Percentiles rank a stretch among this genome's conserved stretches.
Evolutionary conservation across 2,113 vertebrate genomes (phyloP).

Genomic region (Rhinoptilus africanus): DNA sequence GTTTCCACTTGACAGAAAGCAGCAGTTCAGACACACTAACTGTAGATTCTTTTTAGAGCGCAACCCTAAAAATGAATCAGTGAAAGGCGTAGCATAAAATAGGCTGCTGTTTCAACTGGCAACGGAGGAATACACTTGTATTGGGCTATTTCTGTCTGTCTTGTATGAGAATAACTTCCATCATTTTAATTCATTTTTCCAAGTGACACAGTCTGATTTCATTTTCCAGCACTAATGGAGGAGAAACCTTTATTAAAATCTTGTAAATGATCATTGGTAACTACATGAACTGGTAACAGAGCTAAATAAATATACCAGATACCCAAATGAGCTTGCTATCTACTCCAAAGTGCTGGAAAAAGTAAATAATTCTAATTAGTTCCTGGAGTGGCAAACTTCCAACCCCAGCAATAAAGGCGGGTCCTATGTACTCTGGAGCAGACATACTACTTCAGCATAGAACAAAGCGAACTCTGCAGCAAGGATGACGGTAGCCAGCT

Average conservation of each 20-base stretch:
- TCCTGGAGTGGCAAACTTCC: neutral
- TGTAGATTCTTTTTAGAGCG: slow-evolving; percentile 23
- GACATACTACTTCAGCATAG: neutral
- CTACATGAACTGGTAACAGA: neutral
- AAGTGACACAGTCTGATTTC: neutral
- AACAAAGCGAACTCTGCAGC: neutral
- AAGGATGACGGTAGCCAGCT: rapidly evolving
- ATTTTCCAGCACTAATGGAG: neutral
- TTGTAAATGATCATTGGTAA: neutral
- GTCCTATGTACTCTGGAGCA: neutral
- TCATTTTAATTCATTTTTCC: slow-evolving; percentile 17
- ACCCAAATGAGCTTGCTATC: neutral
- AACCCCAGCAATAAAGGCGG: neutral
- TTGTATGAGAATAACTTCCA: neutral
- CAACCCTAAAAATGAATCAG: slow-evolving; percentile 5
- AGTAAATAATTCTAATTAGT: neutral
- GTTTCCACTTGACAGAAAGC: slow-evolving; percentile 47
- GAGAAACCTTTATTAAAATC: slow-evolving; percentile 1
- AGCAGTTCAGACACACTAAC: slow-evolving; percentile 18
- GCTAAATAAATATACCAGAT: neutral
- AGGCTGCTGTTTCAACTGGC: slow-evolving; percentile 38
- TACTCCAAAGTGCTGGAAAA: neutral
- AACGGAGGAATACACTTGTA: neutral
- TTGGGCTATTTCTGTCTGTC: slow-evolving; percentile 42
- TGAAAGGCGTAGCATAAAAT: slow-evolving; percentile 5